Evolutionary conservation across 2,888 invertebrate genomes (phyloP).

Genomic region (Andrena praecox): DNA sequence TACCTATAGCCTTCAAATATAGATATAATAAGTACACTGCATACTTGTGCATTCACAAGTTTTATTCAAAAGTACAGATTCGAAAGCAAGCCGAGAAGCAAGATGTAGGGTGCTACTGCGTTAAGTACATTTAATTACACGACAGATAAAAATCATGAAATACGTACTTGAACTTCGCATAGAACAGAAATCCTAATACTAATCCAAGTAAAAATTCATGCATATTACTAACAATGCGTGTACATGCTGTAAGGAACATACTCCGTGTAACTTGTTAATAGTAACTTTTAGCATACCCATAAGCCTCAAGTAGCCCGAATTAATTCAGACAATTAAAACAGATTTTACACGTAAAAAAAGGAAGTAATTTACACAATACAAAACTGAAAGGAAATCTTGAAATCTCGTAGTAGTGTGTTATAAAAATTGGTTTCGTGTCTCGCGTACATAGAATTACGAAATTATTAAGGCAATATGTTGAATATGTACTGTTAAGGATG

Average conservation of each 20-base stretch:
- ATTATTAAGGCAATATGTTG: neutral
- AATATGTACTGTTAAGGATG: too few relatives aligned
- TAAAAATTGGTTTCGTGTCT: too few relatives aligned
- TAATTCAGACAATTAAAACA: constrained; percentile 17
- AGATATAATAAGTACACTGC: neutral
- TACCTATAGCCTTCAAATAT: neutral
- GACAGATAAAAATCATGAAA: constrained; percentile 30
- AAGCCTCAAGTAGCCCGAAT: constrained; percentile 25
- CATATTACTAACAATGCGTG: constrained; percentile 37
- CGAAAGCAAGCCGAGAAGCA: neutral
- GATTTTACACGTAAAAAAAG: neutral
- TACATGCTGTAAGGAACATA: constrained; percentile 38
- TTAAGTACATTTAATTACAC: constrained; percentile 10
- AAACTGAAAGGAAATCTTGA: neutral
- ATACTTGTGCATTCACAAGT: neutral
- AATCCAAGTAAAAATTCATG: constrained; percentile 39
- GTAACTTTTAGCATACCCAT: constrained; percentile 13
- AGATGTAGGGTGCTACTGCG: constrained; percentile 42
- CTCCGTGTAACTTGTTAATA: constrained; percentile 32
- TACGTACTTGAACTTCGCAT: constrained; percentile 11
- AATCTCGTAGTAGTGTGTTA: neutral
- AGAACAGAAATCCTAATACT: constrained; percentile 28
- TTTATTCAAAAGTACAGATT: neutral
- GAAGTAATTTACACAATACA: neutral
- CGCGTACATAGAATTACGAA: neutral